Base-by-base conservation (phyloP, 1,140 invertebrate species). In the Papilio aristodemus region DNA sequence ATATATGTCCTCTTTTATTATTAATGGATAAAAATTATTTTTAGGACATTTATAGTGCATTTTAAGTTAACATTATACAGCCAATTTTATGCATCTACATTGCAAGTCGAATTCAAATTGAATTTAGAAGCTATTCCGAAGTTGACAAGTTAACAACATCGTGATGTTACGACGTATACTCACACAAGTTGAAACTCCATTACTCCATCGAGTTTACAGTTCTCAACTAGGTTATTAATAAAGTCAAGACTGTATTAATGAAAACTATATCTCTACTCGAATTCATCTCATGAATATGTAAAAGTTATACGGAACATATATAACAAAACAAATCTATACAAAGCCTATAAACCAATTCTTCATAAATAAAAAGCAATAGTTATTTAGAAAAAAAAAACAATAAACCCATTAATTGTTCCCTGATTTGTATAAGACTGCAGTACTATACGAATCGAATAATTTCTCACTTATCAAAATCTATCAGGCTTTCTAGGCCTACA, bases 71-170 rank as follows among this genome's bases (percentile, higher is more conserved):
- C 22, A 54, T 19, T 19, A 13, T 62, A 62, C 41, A 70, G 59
- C 60, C 32, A 70, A 38, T 70, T 64, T 38, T 27, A 17, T 59
- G 25, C 25, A 57, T 25, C 63, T 54, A 32, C 62, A 22, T 14
- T 38, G 46, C 60, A 72, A 70, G 69, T 73, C 63, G 58, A 68
- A 73, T 38, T 36, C 60, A 72, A 70, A 73, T 73, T 70, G 58
- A 68, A 73, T 67, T 73, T 37, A 41, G 38, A 73, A 70, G 68
- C 57, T 70, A 73, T 70, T 67, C 19, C 63, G 60, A 70, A 54
- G 46, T 54, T 54, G 46, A 54, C 46, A 54, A 54, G 8, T 54
- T 54, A 54, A 54, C 46, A 54, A 54, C 46, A 10, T 46, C 19
- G 43, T 54, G 63, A 57, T 39, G 68, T 37, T 43, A 54, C 50